phyloP scores from a whole-genome alignment of 37 sponge, comb jelly and placozoan genomes.

The Geodia barretti region DNA sequence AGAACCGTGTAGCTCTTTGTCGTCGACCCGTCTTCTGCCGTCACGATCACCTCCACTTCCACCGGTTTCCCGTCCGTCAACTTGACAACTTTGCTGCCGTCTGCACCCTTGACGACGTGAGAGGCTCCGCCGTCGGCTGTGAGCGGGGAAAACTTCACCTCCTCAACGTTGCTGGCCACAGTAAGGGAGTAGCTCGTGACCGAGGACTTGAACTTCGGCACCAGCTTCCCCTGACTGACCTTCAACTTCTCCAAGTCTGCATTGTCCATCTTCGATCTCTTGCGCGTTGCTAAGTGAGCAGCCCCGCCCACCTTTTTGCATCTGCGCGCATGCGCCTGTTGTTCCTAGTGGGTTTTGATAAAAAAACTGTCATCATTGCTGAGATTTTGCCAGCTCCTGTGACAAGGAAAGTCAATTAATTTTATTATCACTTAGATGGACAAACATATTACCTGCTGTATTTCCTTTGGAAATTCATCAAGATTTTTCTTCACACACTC shows the following conservation, averaged over 20 bases:
- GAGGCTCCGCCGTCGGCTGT: conserved; percentile 89
- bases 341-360: neutral
- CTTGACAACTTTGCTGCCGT: conserved; percentile 62
- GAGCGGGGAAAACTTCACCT: conserved; percentile 70
- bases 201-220: conserved; percentile 76
- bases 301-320: neutral
- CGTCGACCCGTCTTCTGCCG: conserved; percentile 90
- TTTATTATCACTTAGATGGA: too few relatives aligned
- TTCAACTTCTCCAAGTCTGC: conserved; percentile 84
- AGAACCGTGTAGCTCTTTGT: conserved; percentile 78
- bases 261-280: conserved; percentile 94
- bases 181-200: conserved; percentile 72
- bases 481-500: conserved; percentile 52
- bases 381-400: neutral
- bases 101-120: conserved; percentile 82
- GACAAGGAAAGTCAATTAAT: neutral
- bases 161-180: conserved; percentile 65
- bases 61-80: conserved; percentile 76
- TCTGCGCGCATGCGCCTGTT: neutral
- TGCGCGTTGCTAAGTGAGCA: too few relatives aligned
- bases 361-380: neutral
- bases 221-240: conserved; percentile 85
- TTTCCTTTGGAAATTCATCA: conserved; percentile 73
- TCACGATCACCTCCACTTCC: conserved; percentile 61
- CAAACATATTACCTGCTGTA: conserved; percentile 56